A percentile compares a stretch with the other conserved stretches of the same genome.
These are phyloP conservation scores for Drosophila bocki DNA, from an alignment of 1,140 invertebrate genomes.

Conservation along the genomic window DNA sequence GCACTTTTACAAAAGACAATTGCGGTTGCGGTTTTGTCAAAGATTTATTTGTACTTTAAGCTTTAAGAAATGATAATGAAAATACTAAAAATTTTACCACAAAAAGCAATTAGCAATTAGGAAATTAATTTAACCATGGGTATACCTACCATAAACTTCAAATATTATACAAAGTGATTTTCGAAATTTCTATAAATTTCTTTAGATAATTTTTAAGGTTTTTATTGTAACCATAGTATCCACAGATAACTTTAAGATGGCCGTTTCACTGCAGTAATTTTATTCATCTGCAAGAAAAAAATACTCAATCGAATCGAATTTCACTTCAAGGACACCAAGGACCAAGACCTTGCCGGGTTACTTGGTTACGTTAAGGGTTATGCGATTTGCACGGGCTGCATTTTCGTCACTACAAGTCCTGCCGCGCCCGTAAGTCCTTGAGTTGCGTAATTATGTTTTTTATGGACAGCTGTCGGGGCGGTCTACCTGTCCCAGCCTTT, in stretches of 20 bases:
- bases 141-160: neutral
- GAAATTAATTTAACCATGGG: neutral
- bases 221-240: neutral
- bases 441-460: constrained; percentile 75
- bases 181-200: neutral
- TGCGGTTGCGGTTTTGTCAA: neutral
- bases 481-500: constrained; percentile 64
- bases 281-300: neutral
- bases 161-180: too few species aligned
- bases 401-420: constrained; percentile 56
- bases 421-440: constrained; percentile 57
- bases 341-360: constrained; percentile 1
- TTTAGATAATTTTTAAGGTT: neutral
- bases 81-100: neutral
- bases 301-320: constrained; percentile 4
- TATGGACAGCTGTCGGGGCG: constrained; percentile 46
- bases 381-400: constrained; percentile 46
- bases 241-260: neutral
- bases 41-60: neutral
- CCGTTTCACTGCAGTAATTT: neutral
- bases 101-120: neutral
- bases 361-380: constrained; percentile 62
- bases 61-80: neutral
- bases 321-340: constrained; percentile 44
- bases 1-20: neutral